Evolutionary conservation across 2,888 invertebrate species (phyloP).

Genomic region (Philaethria dido): DNA sequence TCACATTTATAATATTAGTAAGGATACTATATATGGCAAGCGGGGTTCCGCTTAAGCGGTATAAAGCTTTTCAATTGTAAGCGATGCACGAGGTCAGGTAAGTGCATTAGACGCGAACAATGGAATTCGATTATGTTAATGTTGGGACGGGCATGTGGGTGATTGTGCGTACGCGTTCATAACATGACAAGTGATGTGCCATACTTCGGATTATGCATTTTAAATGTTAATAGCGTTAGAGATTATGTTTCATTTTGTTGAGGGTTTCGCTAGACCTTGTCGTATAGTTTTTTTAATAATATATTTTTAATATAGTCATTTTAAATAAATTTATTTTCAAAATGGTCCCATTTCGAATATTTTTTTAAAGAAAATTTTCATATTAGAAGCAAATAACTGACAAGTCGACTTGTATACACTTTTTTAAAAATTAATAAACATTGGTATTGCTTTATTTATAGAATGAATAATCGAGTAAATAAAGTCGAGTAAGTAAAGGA

Average conservation of each 20-base stretch:
- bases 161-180: constrained; percentile 65
- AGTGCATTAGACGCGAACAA: constrained; percentile 76
- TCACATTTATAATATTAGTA: too few species aligned
- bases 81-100: constrained; percentile 56
- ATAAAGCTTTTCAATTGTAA: constrained; percentile 38
- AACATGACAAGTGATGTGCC: constrained; percentile 20
- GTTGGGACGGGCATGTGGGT: constrained; percentile 62
- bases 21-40: constrained; percentile 54
- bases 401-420: too few species aligned
- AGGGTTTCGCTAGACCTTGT: neutral
- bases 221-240: constrained; percentile 63
- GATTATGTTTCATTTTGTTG: constrained; percentile 16
- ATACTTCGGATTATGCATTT: constrained; percentile 58
- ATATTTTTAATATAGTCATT: too few species aligned
- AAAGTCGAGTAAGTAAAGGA: too few species aligned
- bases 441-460: too few species aligned
- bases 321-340: too few species aligned
- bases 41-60: constrained; percentile 24
- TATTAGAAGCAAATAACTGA: too few species aligned
- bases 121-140: constrained; percentile 75
- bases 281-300: too few species aligned
- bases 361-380: too few species aligned
- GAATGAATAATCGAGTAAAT: too few species aligned
- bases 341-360: too few species aligned
- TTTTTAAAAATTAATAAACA: too few species aligned